phyloP scores from a whole-genome alignment of 1,140 invertebrate genomes.

The Himalopsyche phryganea region DNA sequence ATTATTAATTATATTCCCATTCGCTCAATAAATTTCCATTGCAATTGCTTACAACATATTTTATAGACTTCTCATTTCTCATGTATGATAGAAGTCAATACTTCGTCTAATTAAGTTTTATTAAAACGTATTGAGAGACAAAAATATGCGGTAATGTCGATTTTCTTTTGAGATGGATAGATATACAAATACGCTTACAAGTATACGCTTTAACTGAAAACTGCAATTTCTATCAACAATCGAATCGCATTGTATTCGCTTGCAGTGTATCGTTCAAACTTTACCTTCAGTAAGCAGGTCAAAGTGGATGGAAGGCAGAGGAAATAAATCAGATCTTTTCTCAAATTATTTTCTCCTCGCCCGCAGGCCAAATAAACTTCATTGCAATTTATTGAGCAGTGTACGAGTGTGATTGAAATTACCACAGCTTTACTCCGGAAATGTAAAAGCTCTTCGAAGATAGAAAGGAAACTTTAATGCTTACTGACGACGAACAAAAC shows the following conservation, averaged over 20 bases:
- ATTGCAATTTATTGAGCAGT: conserved; percentile 28
- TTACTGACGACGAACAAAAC: neutral
- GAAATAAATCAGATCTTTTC: conserved; percentile 33
- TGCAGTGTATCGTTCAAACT: conserved; percentile 4
- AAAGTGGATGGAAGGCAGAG: conserved; percentile 1
- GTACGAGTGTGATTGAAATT: conserved; percentile 33
- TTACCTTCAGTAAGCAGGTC: conserved; percentile 3
- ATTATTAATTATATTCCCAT: too few species aligned
- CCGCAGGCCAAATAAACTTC: conserved; percentile 27
- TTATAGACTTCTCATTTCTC: too few species aligned
- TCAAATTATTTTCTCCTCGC: conserved; percentile 29
- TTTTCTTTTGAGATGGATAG: too few species aligned
- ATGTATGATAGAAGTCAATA: too few species aligned
- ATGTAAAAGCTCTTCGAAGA: neutral
- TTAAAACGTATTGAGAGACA: too few species aligned
- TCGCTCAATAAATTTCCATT: too few species aligned
- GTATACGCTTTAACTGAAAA: conserved; percentile 3
- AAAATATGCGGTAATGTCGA: too few species aligned
- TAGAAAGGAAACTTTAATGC: neutral
- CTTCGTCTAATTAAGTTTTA: too few species aligned
- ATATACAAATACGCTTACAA: too few species aligned
- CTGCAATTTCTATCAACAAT: conserved; percentile 18
- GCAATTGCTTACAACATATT: too few species aligned
- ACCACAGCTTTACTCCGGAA: conserved; percentile 5
- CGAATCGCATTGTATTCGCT: conserved; percentile 19